Conservation (phyloP, 2,888 invertebrate genomes). For the Merodon equestris region DNA sequence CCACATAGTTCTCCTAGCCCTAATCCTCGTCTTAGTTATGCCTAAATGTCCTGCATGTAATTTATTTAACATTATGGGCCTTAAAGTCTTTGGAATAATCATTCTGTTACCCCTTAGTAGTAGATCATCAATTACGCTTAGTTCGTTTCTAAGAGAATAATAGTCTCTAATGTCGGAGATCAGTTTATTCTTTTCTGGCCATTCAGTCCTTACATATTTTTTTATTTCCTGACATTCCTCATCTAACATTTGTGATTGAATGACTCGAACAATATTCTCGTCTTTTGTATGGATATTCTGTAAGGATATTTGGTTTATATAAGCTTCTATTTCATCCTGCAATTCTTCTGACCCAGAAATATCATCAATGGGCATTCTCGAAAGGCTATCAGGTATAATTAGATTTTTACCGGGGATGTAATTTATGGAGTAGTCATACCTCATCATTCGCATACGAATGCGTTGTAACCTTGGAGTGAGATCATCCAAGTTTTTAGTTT, state of each 20-base stretch:
- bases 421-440: conserved; percentile 13
- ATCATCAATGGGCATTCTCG: conserved; percentile 22
- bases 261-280: conserved; percentile 18
- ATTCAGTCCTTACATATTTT: conserved; percentile 1
- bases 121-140: no score
- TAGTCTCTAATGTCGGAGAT: conserved; percentile 1
- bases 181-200: neutral
- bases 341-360: conserved; percentile 3
- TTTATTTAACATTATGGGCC: no score
- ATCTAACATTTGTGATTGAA: conserved; percentile 10
- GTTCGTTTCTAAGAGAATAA: no score
- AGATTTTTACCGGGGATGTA: conserved; percentile 23
- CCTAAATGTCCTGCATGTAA: no score
- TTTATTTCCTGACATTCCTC: conserved; percentile 3
- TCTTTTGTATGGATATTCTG: conserved; percentile 19
- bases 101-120: no score
- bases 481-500: conserved; percentile 24
- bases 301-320: conserved; percentile 7
- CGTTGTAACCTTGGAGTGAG: conserved; percentile 13
- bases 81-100: no score
- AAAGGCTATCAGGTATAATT: conserved; percentile 10
- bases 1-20: conserved; percentile 11
- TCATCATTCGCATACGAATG: conserved; percentile 18
- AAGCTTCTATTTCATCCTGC: conserved; percentile 19
- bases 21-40: no score